Evolutionary conservation across 2,888 invertebrate genomes (phyloP), one percentile per base, ranked within the genome.

Genomic region (Campoletis raptor): DNA sequence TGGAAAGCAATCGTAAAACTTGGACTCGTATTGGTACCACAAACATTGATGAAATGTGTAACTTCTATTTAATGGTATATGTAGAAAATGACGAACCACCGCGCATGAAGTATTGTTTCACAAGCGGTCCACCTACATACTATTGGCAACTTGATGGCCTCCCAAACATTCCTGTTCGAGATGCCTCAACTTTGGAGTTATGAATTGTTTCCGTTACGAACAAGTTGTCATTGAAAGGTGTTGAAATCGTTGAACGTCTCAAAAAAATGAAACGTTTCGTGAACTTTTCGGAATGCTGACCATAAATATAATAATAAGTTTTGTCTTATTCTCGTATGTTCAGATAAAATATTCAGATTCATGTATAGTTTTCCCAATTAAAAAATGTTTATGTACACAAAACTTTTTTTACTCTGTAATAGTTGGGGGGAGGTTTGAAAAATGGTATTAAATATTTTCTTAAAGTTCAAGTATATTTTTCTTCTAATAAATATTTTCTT

Each of bases 31-130:
- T 98, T 90, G 98, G 98, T 0, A 95, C 97, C 1, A 98, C 98
- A 40, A 98, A 97, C 92, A 96, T 96, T 18, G 98, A 98, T 91
- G 98, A 99, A 94, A 99, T 99, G 98, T 99, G 98, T 95, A 99
- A 98, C 94, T 98, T 98, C 94, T 99, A 99, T 94, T 94, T 99
- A 1, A 98, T 98, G 98, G 98, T 98, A 94, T 98, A 98, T 95
- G 98, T 98, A 0, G 96, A 98, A 79, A 96, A 97, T 77, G 96
- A 96, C 18, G 95, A 96, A 3, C 98, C 98, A 0, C 94, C 98
- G 5, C 94, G 96, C 0, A 96, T 96, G 94, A 97, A 98, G 94
- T 97, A 97, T 92, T 98, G 98, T 94, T 98, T 98, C 93, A 96
- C 97, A 6, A 94, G 95, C 78, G 99, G 99, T 8, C 98, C 99